Evolutionary conservation across 2,888 invertebrate species (phyloP).

Genomic region (Leuctra nigra): DNA sequence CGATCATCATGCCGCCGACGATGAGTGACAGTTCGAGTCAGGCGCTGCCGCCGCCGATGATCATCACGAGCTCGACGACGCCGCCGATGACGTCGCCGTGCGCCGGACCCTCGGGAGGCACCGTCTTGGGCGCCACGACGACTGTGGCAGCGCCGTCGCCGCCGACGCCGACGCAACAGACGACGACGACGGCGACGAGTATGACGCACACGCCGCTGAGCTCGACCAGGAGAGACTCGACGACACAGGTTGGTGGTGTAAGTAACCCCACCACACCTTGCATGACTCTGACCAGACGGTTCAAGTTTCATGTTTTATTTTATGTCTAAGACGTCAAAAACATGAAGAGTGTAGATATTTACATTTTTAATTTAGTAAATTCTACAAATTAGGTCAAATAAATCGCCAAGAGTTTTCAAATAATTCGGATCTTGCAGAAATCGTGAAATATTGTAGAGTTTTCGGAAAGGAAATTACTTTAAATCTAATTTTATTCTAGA

Average conservation of each 20-base stretch:
- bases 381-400: too few relatives aligned
- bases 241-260: conserved; percentile 70
- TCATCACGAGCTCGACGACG: conserved; percentile 75
- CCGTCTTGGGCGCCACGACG: background rate
- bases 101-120: conserved; percentile 33
- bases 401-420: too few relatives aligned
- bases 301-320: too few relatives aligned
- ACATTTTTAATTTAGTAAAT: too few relatives aligned
- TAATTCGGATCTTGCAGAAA: too few relatives aligned
- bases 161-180: conserved; percentile 1
- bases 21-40: conserved; percentile 13
- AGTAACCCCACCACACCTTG: too few relatives aligned
- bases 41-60: conserved; percentile 57
- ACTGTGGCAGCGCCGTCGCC: background rate
- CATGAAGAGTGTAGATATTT: too few relatives aligned
- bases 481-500: too few relatives aligned
- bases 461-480: too few relatives aligned
- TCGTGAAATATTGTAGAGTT: too few relatives aligned
- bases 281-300: too few relatives aligned
- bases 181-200: conserved; percentile 20
- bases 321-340: too few relatives aligned
- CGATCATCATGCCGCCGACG: conserved; percentile 15
- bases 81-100: conserved; percentile 77
- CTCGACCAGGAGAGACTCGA: conserved; percentile 65
- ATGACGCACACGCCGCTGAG: conserved; percentile 39